phyloP scores from a whole-genome alignment of 2,888 invertebrate species.

The Melipona beecheii region DNA sequence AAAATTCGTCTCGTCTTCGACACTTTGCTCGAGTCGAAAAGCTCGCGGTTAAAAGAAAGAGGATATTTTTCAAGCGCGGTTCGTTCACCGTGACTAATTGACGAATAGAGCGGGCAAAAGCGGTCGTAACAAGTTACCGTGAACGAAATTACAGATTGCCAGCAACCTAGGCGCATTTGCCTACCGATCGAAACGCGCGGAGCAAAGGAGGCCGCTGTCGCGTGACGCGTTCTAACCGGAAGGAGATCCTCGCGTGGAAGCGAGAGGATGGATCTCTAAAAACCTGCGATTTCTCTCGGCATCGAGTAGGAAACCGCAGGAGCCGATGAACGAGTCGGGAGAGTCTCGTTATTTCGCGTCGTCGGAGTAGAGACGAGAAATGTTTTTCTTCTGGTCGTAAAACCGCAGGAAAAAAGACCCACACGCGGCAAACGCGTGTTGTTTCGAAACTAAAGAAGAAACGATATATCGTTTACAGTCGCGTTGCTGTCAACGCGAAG shows the following conservation, averaged over 20 bases:
- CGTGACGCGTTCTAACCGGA: constrained; percentile 23
- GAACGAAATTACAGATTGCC: constrained; percentile 31
- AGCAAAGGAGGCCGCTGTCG: constrained; percentile 17
- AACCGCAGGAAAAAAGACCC: constrained; percentile 18
- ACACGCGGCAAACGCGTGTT: background rate
- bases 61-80: too few relatives aligned
- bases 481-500: background rate
- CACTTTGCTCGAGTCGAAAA: background rate
- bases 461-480: constrained; percentile 28
- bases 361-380: background rate
- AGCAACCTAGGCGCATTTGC: constrained; percentile 5
- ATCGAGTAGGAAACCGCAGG: constrained; percentile 11
- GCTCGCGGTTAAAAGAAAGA: background rate
- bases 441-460: background rate
- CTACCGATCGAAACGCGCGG: constrained; percentile 6
- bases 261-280: background rate
- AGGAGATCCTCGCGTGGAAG: constrained; percentile 1
- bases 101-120: constrained; percentile 17
- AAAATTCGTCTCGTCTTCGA: too few relatives aligned
- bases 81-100: constrained; percentile 36
- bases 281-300: constrained; percentile 17
- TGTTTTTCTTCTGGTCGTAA: background rate
- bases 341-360: background rate
- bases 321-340: background rate
- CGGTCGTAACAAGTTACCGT: constrained; percentile 36